Base-by-base conservation (phyloP, 2,797 vertebrate species). In the Lagothrix lagotricha region DNA sequence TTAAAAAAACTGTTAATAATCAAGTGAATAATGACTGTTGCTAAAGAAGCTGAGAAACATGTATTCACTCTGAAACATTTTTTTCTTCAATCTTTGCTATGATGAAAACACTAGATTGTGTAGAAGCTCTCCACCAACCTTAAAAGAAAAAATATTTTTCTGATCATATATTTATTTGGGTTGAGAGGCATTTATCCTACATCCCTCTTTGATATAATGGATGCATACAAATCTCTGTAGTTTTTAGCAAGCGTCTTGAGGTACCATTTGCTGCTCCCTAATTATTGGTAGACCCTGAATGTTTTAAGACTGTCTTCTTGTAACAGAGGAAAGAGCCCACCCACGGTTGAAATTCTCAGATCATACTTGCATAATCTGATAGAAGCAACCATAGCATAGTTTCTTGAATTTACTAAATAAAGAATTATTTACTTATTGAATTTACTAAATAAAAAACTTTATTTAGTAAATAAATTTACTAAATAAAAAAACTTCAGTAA, bases 341-440 rank as follows among this genome's bases (percentile, higher is more conserved):
- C 50, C 50, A 50, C 50, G 41, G 28, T 85, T 97, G 87, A 85
- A 93, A 96, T 96, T 95, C 75, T 70, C 92, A 39, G 22, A 81
- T 80, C 92, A 77, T n/a, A 75, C 70, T 83, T 86, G 73, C 75
- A 54, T 36, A 54, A 61, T 96, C 87, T 91, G 61, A 22, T 84
- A 85, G 95, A 75, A 88, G n/a, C 39, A 95, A 46, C 46, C 30
- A 82, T 28, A 82, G 67, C 50, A n/a, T n/a, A 83, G 50, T 72
- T 76, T 70, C 54, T 17, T 58, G n/a, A 54, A 50, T 93, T 96
- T 72, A 94, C 79, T 58, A 91, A 91, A 76, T 48, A 91, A 72
- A 84, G 48, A 33, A 48, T 48, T 48, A 13, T 48, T 48, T 48
- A 48, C 46, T 48, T 48, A 48, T 13, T 48, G 12, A 48, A 48